These are phyloP conservation scores for Panzeria rudis DNA, from an alignment of 2,888 invertebrate species.

Conservation along the genomic window DNA sequence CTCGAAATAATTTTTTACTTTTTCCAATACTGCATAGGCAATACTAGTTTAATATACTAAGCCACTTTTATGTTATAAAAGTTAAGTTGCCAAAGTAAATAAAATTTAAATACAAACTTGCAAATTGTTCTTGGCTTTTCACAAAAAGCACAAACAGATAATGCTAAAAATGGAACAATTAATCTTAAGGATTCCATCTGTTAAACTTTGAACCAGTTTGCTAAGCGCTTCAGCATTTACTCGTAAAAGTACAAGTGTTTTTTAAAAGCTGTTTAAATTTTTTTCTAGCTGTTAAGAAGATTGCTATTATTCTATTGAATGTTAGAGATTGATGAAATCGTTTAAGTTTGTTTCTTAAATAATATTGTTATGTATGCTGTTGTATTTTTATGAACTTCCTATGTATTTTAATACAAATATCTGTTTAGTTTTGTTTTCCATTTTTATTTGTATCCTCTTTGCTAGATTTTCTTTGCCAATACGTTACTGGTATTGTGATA, in stretches of 20 bases:
- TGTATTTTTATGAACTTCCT: constrained; percentile 52
- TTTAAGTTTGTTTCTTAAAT: constrained; percentile 30
- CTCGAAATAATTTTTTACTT: too few species aligned
- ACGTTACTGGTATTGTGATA: constrained; percentile 26
- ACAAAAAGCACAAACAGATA: background rate
- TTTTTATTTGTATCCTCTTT: constrained; percentile 41
- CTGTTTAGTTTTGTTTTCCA: constrained; percentile 1
- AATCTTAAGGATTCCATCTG: constrained; percentile 39
- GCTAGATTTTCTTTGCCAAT: constrained; percentile 3
- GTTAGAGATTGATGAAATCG: constrained; percentile 26
- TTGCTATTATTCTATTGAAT: constrained; percentile 29
- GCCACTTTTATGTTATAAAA: constrained; percentile 1
- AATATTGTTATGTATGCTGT: background rate
- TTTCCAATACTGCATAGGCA: background rate
- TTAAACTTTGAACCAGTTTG: constrained; percentile 44
- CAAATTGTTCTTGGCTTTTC: background rate
- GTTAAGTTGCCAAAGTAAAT: constrained; percentile 50
- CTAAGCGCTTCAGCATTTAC: constrained; percentile 15
- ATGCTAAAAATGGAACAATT: constrained; percentile 5
- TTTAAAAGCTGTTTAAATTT: background rate
- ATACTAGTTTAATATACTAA: constrained; percentile 27
- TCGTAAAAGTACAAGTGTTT: constrained; percentile 35
- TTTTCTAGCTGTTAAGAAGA: background rate
- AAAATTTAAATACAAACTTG: constrained; percentile 34
- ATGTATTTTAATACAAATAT: constrained; percentile 33